A percentile compares a stretch with the other conserved stretches of the same genome.
These are phyloP conservation scores for Meliscaeva auricollis DNA, from an alignment of 2,888 invertebrate genomes.

Conservation along the genomic window DNA sequence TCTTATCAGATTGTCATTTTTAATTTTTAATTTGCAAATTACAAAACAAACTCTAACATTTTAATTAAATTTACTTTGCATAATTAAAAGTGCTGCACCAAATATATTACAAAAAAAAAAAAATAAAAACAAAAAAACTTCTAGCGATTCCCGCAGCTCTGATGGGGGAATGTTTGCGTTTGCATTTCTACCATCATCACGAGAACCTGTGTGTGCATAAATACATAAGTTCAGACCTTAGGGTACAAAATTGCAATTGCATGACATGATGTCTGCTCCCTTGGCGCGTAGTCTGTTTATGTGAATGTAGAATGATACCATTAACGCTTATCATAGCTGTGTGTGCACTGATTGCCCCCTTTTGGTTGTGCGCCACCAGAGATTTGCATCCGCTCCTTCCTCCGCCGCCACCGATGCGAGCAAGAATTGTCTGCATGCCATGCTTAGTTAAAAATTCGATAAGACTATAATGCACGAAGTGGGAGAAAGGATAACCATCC, in stretches of 20 bases:
- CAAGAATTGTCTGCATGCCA: slow-evolving; percentile 17
- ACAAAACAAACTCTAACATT: slow-evolving; percentile 17
- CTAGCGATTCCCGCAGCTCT: background rate
- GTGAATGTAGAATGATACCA: slow-evolving; percentile 37
- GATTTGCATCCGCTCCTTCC: slow-evolving; percentile 15
- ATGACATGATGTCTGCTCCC: slow-evolving; percentile 32
- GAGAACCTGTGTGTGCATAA: background rate
- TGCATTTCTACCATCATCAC: background rate
- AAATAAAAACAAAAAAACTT: background rate
- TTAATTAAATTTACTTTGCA: slow-evolving; percentile 36
- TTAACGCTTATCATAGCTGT: slow-evolving; percentile 63
- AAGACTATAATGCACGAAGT: background rate
- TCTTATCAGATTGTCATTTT: too few species aligned
- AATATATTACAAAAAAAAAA: background rate
- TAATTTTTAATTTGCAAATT: slow-evolving; percentile 12
- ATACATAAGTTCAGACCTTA: background rate
- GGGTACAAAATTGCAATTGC: slow-evolving; percentile 24
- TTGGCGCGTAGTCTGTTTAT: background rate
- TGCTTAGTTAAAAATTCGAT: slow-evolving; percentile 43
- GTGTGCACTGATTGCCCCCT: slow-evolving; percentile 28
- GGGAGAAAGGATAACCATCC: slow-evolving; percentile 3
- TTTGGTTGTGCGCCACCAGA: slow-evolving; percentile 24
- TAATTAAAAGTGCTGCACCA: slow-evolving; percentile 29
- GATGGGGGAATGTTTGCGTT: slow-evolving; percentile 19
- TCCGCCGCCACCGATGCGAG: background rate